phyloP scores from a whole-genome alignment of 2,113 vertebrate species.

The Cisticola juncidis region DNA sequence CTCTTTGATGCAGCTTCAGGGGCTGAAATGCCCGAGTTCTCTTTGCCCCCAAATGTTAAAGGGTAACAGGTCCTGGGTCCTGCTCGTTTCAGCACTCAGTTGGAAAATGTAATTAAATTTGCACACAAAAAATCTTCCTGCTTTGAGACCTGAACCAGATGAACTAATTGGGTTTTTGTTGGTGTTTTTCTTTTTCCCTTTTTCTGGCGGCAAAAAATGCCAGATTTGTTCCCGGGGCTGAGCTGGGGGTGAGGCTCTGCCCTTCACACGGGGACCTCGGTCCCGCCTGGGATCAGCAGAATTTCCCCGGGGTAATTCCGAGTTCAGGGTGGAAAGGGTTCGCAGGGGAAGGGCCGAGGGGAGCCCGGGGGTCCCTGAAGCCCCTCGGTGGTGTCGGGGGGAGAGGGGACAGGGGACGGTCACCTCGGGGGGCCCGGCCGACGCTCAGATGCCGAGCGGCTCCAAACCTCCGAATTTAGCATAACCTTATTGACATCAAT shows the following conservation, averaged over 20 bases:
- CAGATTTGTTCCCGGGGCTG: constrained; percentile 31
- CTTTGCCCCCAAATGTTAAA: not conserved
- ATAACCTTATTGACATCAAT: constrained; percentile 82
- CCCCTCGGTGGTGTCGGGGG: not conserved
- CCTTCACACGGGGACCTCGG: not conserved
- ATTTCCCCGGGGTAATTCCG: not conserved
- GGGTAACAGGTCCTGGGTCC: not conserved
- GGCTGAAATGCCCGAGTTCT: not conserved
- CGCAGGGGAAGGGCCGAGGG: not conserved
- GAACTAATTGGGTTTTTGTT: not conserved
- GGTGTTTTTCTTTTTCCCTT: not conserved
- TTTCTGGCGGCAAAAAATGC: not conserved
- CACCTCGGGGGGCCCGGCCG: constrained; percentile 19
- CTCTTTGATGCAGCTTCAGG: not conserved
- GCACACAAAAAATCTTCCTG: not conserved
- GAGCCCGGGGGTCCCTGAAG: not conserved
- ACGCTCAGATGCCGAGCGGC: constrained; percentile 7
- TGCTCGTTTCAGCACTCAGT: not conserved
- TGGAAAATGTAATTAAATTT: constrained; percentile 36
- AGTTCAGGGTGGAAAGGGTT: not conserved
- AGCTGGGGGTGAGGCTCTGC: not conserved
- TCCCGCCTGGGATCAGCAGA: not conserved
- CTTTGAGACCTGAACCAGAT: constrained; percentile 34
- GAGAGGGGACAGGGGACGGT: not conserved
- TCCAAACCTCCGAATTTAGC: constrained; percentile 77